These are phyloP conservation scores for Acanthornis magna DNA, from an alignment of 2,797 vertebrate species.

Conservation along the genomic window DNA sequence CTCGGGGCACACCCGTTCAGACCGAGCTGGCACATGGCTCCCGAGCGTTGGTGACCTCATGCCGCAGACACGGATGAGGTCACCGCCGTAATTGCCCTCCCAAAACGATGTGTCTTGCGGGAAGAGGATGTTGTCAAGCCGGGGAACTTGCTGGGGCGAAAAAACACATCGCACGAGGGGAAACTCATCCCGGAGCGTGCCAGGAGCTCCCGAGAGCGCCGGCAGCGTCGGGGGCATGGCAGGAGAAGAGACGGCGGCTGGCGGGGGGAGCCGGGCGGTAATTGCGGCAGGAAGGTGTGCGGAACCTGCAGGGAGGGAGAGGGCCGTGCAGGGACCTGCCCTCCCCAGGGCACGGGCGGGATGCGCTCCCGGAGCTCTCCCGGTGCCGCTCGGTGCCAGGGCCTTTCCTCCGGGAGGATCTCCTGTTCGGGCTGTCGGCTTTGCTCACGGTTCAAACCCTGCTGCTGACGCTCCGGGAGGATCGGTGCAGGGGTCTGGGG, in stretches of 20 bases:
- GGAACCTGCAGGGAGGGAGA: background rate
- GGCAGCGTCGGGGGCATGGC: background rate
- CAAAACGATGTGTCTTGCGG: slow-evolving; percentile 27
- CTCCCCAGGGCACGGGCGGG: slow-evolving; percentile 33
- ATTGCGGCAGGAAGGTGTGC: background rate
- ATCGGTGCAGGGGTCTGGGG: background rate
- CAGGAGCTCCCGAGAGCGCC: background rate
- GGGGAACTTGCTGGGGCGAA: slow-evolving; percentile 42
- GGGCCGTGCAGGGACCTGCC: slow-evolving; percentile 55
- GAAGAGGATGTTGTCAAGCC: slow-evolving; percentile 54
- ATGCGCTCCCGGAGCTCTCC: background rate
- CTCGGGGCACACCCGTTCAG: background rate
- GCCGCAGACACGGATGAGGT: slow-evolving; percentile 61
- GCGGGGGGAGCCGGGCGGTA: background rate
- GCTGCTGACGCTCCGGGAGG: accelerated
- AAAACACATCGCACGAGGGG: background rate
- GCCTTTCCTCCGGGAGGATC: background rate
- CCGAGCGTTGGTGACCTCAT: slow-evolving; percentile 53
- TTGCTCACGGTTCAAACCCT: accelerated
- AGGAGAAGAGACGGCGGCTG: slow-evolving; percentile 10
- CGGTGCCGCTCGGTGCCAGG: background rate
- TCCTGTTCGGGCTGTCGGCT: background rate
- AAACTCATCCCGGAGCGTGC: background rate
- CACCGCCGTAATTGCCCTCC: slow-evolving; percentile 41
- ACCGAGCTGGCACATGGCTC: background rate